Base-by-base conservation (phyloP, 2,797 vertebrate genomes). In the Momotus momota region DNA sequence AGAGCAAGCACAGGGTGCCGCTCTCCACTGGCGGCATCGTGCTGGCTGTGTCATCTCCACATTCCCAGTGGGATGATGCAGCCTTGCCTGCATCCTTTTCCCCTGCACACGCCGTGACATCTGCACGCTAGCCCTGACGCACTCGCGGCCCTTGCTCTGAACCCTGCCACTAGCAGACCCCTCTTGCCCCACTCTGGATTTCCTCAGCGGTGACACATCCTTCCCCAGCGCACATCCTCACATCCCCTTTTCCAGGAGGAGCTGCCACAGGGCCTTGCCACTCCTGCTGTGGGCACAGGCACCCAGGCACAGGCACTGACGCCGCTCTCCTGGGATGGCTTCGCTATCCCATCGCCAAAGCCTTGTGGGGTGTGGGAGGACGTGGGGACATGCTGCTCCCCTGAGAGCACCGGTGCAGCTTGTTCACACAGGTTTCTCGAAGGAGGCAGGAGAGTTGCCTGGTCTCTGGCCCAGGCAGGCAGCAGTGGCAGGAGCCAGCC, bases 111-210 rank as follows among this genome's bases (percentile, higher is more conserved):
- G 0, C 61, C 20, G 73, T 62, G 33, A 64, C 26, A 23, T 26
- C 60, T 1, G 0, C 41, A 11, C 4, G 0, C 16, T 18, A 12
- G 73, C 21, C n/a, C 61, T 33, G 35, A 46, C 3, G 2, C 2
- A 0, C 20, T 49, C 46, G 38, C 21, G 11, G 23, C 61, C 27
- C 17, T 52, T 31, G 27, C 49, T 0, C 0, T 40, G 25, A 49
- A 9, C 18, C 16, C 51, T 13, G 21, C 49, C 1, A 0, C 5
- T 14, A 4, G 6, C 58, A 74, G 19, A 21, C 26, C 16, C 16
- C n/a, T 38, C 62, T 86, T 93, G 43, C 84, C 73, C n/a, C 74
- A 51, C 48, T 54, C 71, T 58, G 64, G 60, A 40, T 93, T 95
- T 81, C 41, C 55, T 62, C 81, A 61, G 51, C 0, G 0, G 35